These are phyloP conservation scores for Harpagoxenus sublaevis DNA, from an alignment of 2,888 invertebrate species.

Conservation along the genomic window DNA sequence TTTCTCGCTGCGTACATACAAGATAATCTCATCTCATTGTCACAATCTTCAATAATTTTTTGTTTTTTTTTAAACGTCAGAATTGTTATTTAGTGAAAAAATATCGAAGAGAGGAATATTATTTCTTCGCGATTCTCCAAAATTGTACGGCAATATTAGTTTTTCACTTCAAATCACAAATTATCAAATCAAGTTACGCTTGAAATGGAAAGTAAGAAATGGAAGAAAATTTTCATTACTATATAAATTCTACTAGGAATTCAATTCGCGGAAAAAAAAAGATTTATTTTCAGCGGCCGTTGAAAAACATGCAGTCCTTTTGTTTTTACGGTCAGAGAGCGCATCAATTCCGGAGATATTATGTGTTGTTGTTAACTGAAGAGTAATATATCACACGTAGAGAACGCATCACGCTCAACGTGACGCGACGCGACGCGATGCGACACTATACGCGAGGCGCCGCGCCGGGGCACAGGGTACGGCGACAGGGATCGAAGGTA, in stretches of 20 bases:
- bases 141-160: background rate
- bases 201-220: background rate
- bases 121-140: background rate
- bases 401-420: background rate
- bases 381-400: slow-evolving; percentile 9
- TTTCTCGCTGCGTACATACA: background rate
- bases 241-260: background rate
- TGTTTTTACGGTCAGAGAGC: background rate
- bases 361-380: background rate
- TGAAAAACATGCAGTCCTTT: background rate
- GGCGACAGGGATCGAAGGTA: slow-evolving; percentile 66
- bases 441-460: background rate
- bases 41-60: background rate
- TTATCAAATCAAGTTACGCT: background rate
- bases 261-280: background rate
- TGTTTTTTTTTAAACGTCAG: background rate
- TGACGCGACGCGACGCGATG: background rate
- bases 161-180: background rate
- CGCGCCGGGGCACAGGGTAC: slow-evolving; percentile 1
- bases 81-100: slow-evolving; percentile 1
- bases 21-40: background rate
- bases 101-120: background rate
- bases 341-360: background rate
- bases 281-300: background rate
- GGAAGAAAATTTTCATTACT: background rate